Conservation (phyloP, 1,140 invertebrate species). For the Bombus turneri region DNA sequence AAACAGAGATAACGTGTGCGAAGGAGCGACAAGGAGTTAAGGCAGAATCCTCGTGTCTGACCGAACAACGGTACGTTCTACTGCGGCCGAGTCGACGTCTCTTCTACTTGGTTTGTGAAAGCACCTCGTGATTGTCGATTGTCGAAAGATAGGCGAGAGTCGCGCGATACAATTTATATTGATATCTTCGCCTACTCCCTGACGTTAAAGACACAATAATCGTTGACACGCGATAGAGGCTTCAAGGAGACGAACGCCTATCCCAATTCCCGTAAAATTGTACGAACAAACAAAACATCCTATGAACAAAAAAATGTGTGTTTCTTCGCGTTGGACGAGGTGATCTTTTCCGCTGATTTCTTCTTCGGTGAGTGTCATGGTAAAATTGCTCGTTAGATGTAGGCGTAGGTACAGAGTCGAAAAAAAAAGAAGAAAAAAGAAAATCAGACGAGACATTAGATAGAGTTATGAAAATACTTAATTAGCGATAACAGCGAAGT, state of each 20-base stretch:
- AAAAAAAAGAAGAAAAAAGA: no score
- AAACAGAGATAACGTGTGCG: neutral
- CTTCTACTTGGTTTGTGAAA: neutral
- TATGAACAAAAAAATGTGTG: no score
- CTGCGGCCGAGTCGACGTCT: neutral
- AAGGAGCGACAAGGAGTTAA: neutral
- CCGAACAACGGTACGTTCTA: neutral
- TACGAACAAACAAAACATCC: neutral
- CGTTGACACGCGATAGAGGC: neutral
- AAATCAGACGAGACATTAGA: neutral
- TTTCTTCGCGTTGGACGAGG: neutral
- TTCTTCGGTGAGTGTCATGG: no score
- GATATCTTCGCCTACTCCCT: neutral
- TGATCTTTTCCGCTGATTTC: no score
- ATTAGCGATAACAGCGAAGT: conserved; percentile 7
- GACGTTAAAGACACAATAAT: neutral
- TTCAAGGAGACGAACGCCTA: neutral
- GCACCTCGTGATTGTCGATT: neutral
- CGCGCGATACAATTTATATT: neutral
- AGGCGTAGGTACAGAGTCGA: no score
- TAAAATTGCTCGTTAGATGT: no score
- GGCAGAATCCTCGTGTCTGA: conserved; percentile 2
- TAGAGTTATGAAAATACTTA: conserved; percentile 5
- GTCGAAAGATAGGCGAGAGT: neutral
- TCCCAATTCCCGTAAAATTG: neutral